These are phyloP conservation scores for Alviniconcha strummeri DNA, from an alignment of 2,888 invertebrate genomes.

Conservation along the genomic window DNA sequence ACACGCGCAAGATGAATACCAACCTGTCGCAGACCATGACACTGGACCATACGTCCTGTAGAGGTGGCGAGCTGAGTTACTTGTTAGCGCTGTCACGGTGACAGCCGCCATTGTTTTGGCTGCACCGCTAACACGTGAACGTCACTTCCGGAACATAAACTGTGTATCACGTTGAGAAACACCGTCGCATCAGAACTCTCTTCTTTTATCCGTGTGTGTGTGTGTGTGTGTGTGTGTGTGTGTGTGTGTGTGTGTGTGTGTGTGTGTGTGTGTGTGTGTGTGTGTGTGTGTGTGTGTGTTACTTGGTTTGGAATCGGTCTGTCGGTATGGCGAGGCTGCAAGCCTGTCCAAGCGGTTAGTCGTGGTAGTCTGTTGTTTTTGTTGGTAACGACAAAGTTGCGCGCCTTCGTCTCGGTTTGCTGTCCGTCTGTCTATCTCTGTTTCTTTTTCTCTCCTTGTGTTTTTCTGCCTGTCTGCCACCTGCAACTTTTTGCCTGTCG, in stretches of 20 bases:
- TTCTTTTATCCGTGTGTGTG: neutral
- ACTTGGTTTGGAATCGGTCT: too few species aligned
- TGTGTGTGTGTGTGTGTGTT: too few species aligned
- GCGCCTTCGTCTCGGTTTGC: neutral
- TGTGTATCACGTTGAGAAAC: neutral
- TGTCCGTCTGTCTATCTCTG: neutral
- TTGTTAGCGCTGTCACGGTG: neutral
- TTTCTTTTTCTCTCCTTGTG: neutral
- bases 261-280: neutral
- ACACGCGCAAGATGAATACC: neutral
- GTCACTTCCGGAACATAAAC: slow-evolving; percentile 23
- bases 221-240: too few species aligned
- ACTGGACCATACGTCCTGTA: neutral
- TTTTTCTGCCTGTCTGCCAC: too few species aligned
- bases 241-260: neutral
- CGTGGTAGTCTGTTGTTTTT: too few species aligned
- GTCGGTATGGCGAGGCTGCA: too few species aligned
- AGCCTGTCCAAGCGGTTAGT: too few species aligned
- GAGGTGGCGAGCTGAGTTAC: slow-evolving; percentile 26
- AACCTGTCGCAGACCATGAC: slow-evolving; percentile 3
- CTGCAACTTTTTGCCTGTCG: too few species aligned
- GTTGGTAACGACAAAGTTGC: too few species aligned
- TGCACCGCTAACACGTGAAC: slow-evolving; percentile 16
- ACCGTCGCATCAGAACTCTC: neutral
- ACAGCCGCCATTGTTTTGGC: slow-evolving; percentile 26